These are phyloP conservation scores for Sebastes trivittatus DNA, from an alignment of 2,797 vertebrate species.

Conservation along the genomic window DNA sequence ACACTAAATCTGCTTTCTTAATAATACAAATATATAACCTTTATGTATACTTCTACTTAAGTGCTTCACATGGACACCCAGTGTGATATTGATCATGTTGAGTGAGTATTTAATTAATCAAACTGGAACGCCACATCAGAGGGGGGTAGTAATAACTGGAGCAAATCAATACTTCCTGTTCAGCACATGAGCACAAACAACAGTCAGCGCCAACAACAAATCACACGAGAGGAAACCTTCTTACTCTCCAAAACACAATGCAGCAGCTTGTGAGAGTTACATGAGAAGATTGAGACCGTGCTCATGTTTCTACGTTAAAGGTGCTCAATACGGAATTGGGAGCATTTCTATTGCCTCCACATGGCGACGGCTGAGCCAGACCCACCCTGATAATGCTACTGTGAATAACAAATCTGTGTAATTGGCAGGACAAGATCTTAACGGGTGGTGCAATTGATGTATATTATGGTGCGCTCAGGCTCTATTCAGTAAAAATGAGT, in stretches of 20 bases:
- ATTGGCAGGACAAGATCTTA: no score
- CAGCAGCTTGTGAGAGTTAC: background rate
- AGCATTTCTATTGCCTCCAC: no score
- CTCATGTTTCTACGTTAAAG: background rate
- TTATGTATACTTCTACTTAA: background rate
- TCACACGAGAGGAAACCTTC: background rate
- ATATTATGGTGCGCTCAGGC: no score
- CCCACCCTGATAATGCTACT: no score
- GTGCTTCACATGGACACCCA: background rate
- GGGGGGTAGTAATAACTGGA: background rate
- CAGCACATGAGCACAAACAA: background rate
- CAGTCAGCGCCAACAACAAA: background rate
- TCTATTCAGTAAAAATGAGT: no score
- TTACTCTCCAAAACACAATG: background rate
- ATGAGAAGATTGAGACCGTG: background rate
- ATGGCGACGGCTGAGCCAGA: no score
- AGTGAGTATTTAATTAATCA: constrained; percentile 15
- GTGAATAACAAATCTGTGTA: no score
- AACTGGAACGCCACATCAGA: background rate
- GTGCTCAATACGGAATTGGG: no score
- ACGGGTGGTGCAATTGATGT: no score
- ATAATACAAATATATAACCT: background rate
- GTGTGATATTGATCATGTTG: background rate
- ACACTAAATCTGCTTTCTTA: background rate
- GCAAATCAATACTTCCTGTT: constrained; percentile 1